phyloP scores from a whole-genome alignment of 2,888 invertebrate species.

The Andrena fulva region DNA sequence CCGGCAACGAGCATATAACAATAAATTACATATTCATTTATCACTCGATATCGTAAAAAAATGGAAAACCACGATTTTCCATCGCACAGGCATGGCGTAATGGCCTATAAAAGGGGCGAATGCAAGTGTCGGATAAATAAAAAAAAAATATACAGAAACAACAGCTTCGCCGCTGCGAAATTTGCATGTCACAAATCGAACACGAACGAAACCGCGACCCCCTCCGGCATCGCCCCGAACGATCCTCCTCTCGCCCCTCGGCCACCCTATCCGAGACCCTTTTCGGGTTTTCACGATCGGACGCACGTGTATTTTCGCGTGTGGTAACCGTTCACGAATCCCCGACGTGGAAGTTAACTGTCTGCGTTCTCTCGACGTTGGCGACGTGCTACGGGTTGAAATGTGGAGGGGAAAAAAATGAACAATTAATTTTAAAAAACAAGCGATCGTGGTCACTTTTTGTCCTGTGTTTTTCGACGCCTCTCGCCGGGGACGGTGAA shows the following conservation, averaged over 20 bases:
- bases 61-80: neutral
- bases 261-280: slow-evolving; percentile 12
- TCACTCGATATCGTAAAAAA: neutral
- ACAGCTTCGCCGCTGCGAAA: slow-evolving; percentile 42
- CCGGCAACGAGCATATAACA: no score
- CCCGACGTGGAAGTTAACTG: slow-evolving; percentile 69
- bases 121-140: slow-evolving; percentile 45
- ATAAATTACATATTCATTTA: neutral
- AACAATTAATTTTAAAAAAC: slow-evolving; percentile 29
- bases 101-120: slow-evolving; percentile 34
- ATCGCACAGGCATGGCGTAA: slow-evolving; percentile 1
- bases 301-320: slow-evolving; percentile 69
- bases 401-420: neutral
- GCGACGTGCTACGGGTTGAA: neutral
- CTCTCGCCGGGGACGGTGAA: neutral
- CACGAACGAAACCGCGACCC: slow-evolving; percentile 9
- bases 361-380: slow-evolving; percentile 37
- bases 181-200: slow-evolving; percentile 69
- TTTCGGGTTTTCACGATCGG: slow-evolving; percentile 36
- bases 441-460: slow-evolving; percentile 1
- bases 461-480: neutral
- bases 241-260: slow-evolving; percentile 11
- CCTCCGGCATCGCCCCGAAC: slow-evolving; percentile 43
- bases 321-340: slow-evolving; percentile 64
- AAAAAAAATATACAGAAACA: slow-evolving; percentile 34